Conservation (phyloP, 2,113 vertebrate species). For the Camarhynchus parvulus region DNA sequence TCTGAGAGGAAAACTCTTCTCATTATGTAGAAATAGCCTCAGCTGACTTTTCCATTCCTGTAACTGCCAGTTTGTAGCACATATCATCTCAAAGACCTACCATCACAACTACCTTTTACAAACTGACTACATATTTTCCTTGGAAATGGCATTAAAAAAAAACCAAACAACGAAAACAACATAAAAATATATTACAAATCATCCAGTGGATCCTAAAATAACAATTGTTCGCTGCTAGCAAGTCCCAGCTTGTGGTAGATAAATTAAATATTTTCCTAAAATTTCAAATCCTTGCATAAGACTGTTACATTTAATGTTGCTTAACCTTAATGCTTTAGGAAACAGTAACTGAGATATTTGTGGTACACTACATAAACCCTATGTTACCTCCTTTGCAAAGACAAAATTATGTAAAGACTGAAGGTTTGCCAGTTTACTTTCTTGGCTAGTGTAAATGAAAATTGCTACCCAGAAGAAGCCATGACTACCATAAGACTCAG, state of each 20-base stretch:
- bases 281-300: not conserved
- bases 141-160: not conserved
- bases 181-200: not conserved
- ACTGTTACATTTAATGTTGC: not conserved
- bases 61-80: not conserved
- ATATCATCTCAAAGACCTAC: slow-evolving; percentile 23
- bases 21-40: slow-evolving; percentile 43
- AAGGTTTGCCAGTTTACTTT: not conserved
- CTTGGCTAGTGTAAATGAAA: not conserved
- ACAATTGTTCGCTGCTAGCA: not conserved
- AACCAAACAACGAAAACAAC: not conserved
- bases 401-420: not conserved
- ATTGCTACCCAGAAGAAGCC: not conserved
- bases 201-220: not conserved
- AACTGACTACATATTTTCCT: slow-evolving; percentile 14
- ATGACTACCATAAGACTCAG: not conserved
- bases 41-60: slow-evolving; percentile 41
- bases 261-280: not conserved
- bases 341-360: not conserved
- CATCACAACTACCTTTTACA: not conserved
- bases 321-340: not conserved
- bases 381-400: not conserved
- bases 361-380: not conserved
- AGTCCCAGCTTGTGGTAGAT: not conserved
- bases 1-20: slow-evolving; percentile 46